Base-by-base conservation (phyloP, 2,888 invertebrate species). In the Strigamia transsilvanica region DNA sequence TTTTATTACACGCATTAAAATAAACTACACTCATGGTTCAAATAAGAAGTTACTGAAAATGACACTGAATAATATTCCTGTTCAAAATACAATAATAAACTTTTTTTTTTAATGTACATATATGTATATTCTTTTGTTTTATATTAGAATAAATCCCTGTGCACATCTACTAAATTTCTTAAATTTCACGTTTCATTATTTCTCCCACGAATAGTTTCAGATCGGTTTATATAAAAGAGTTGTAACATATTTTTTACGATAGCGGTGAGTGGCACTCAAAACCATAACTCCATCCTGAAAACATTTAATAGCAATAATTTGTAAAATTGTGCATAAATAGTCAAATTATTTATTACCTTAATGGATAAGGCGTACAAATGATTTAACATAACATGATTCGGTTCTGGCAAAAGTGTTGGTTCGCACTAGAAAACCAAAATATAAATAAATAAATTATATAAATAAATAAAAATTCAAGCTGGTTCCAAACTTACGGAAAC, bases 301-400 rank as follows among this genome's bases (percentile, higher is more conserved):
- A 51, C n/a, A 41, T 15, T 9, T 13, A n/a, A 5, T 66, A 79
- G 56, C n/a, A 42, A 41, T 51, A 42, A 73, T 18, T 56, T 80
- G 80, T 18, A 13, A 3, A 15, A 34, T 27, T 27, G 2, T 27
- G 27, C 6, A 34, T 15, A 38, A 7, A 34, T 46, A 23, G n/a
- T 15, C 15, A 46, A 61, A 46, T 82, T 84, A 34, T 13, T 79
- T 34, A 32, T 85, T 85, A 89, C 89, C 87, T 99, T 99, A 86
- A 99, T 99, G 79, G 98, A 99, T 84, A 99, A 90, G n/a, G 99
- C 99, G 89, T 99, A 99, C 82, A 99, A 90, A 89, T 99, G 99
- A 89, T 99, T 99, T 87, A 99, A 90, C 99, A 99, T 99, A 34
- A 99, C 99, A 88, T 99, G 99, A 88, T 99, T 99, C 80, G 99